Evolutionary conservation across 2,888 invertebrate species (phyloP), one percentile per base, ranked within the genome.

Genomic region (Thelaira solivaga): DNA sequence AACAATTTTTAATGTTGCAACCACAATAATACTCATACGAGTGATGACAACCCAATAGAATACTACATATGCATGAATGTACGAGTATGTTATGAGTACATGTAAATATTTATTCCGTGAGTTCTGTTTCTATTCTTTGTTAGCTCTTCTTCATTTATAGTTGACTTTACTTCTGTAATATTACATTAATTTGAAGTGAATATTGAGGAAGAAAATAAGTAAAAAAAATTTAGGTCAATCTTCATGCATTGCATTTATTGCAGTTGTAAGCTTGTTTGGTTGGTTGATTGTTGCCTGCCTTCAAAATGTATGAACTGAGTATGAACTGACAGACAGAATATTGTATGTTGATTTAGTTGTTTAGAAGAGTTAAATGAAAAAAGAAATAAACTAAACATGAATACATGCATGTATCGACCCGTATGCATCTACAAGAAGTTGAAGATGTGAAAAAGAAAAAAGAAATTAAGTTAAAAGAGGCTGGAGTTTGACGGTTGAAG

Each of bases 221-320:
- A 41, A 36, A 59, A 41, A 51, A 65, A 76, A 77, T 77, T 64
- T 78, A 39, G 77, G 77, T 78, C 77, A 78, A 62, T 45, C 59
- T 49, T 36, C 55, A 73, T 67, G 64, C 59, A 74, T n/a, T n/a
- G n/a, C 59, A 65, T 65, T 65, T 65, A 64, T 57, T 64, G 72
- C 72, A 73, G 47, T 49, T 26, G 24, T 22, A 61, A 47, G 43
- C 11, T 39, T 49, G 68, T 26, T 18, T 51, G 47, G 4, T 39
- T 51, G 29, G 29, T 34, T 49, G 13, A 8, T n/a, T 55, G 43
- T 41, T 6, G 49, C 20, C 45, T 59, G 31, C 22, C 22, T 3
- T 29, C 8, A 2, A 47, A 22, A 22, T 41, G 11, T 39, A 6
- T 57, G 20, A 16, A 59, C 36, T 53, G 16, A 39, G 51, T 47